Percentiles rank a stretch among this genome's conserved stretches.
These are phyloP conservation scores for Drosophila pegasa DNA, from an alignment of 2,888 invertebrate genomes.

Conservation along the genomic window DNA sequence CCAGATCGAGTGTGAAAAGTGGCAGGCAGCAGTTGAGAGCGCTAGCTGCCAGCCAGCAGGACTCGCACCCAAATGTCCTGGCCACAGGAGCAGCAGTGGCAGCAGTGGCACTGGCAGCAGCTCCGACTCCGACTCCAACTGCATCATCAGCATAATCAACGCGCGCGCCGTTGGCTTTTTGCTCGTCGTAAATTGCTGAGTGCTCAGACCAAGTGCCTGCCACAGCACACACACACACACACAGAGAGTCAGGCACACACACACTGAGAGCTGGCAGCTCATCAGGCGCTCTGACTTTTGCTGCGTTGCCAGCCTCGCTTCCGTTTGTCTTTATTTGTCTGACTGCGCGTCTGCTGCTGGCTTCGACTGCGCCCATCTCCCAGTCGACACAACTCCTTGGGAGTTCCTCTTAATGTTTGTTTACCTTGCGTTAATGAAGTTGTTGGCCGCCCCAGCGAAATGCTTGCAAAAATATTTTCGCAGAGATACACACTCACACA, in stretches of 20 bases:
- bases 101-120: constrained; percentile 31
- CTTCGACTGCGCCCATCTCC: constrained; percentile 41
- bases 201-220: constrained; percentile 62
- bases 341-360: constrained; percentile 49
- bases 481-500: constrained; percentile 28
- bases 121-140: constrained; percentile 62
- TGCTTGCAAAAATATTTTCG: constrained; percentile 72
- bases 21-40: constrained; percentile 52
- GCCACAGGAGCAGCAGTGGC: constrained; percentile 32
- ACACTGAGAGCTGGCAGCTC: constrained; percentile 30
- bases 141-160: constrained; percentile 80
- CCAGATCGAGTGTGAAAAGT: constrained; percentile 79
- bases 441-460: constrained; percentile 64
- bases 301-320: constrained; percentile 65
- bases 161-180: constrained; percentile 76
- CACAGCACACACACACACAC: constrained; percentile 29
- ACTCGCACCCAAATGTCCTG: constrained; percentile 30
- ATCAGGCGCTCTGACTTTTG: constrained; percentile 60
- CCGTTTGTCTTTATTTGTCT: constrained; percentile 79
- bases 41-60: constrained; percentile 7
- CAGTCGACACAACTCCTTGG: constrained; percentile 1
- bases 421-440: constrained; percentile 79
- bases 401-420: constrained; percentile 65
- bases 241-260: constrained; percentile 17
- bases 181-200: constrained; percentile 79